A percentile compares a stretch with the other conserved stretches of the same genome.
Evolutionary conservation across 2,113 vertebrate genomes (phyloP).

Genomic region (Orcinus orca): DNA sequence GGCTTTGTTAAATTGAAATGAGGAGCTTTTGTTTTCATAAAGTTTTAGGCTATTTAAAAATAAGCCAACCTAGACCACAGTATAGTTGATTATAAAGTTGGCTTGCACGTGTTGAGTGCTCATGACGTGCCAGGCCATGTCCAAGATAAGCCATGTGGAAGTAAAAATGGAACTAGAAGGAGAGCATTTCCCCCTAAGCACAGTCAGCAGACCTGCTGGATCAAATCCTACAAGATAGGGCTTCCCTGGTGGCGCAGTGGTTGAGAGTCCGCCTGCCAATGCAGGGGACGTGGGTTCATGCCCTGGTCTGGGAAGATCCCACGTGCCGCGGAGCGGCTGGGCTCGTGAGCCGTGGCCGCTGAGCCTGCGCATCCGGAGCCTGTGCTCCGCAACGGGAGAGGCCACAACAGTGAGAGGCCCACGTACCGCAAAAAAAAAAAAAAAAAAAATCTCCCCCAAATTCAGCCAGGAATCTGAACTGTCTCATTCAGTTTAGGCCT

Average conservation of each 20-base stretch:
- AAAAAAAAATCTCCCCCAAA: neutral
- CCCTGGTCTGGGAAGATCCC: too few species aligned
- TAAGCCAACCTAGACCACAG: conserved; percentile 7
- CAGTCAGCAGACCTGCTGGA: neutral
- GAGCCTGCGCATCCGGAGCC: too few species aligned
- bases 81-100: neutral
- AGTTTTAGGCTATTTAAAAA: conserved; percentile 20
- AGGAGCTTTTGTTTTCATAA: neutral
- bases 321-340: too few species aligned
- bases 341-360: too few species aligned
- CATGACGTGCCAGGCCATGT: neutral
- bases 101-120: neutral
- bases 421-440: too few species aligned
- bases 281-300: too few species aligned
- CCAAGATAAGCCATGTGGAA: neutral
- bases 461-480: neutral
- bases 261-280: too few species aligned
- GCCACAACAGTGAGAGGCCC: too few species aligned
- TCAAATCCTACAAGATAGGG: neutral
- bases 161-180: neutral
- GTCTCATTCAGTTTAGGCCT: neutral
- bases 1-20: neutral
- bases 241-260: too few species aligned
- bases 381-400: too few species aligned
- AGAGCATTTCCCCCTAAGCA: neutral